Conservation (phyloP, 1,140 invertebrate genomes). For the Neodiprion virginianus region DNA sequence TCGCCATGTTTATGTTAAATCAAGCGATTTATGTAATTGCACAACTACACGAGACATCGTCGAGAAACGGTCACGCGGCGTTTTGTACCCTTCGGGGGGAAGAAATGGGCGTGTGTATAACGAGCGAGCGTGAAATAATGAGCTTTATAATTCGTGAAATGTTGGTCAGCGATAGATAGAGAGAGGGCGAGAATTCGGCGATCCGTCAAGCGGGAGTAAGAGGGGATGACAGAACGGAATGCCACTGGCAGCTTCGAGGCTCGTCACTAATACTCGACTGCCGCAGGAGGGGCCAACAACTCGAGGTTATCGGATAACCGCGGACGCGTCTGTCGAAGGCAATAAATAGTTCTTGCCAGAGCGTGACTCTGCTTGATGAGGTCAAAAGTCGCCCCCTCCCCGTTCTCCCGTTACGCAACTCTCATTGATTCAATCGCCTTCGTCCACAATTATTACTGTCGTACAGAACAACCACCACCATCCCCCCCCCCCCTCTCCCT, state of each 20-base stretch:
- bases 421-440: background rate
- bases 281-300: background rate
- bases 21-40: too few relatives aligned
- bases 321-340: background rate
- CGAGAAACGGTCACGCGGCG: too few relatives aligned
- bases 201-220: background rate
- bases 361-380: constrained; percentile 4
- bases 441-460: background rate
- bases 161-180: background rate
- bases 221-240: background rate
- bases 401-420: background rate
- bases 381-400: background rate
- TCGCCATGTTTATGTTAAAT: too few relatives aligned
- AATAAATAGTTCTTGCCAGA: constrained; percentile 3
- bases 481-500: background rate
- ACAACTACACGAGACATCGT: too few relatives aligned
- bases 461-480: background rate
- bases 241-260: background rate
- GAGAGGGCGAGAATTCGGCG: background rate
- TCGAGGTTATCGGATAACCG: background rate
- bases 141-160: background rate
- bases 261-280: background rate
- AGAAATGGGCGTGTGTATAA: too few relatives aligned
- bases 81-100: too few relatives aligned
- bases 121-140: too few relatives aligned